phyloP scores from a whole-genome alignment of 2,113 vertebrate species.

The Prionailurus viverrinus region DNA sequence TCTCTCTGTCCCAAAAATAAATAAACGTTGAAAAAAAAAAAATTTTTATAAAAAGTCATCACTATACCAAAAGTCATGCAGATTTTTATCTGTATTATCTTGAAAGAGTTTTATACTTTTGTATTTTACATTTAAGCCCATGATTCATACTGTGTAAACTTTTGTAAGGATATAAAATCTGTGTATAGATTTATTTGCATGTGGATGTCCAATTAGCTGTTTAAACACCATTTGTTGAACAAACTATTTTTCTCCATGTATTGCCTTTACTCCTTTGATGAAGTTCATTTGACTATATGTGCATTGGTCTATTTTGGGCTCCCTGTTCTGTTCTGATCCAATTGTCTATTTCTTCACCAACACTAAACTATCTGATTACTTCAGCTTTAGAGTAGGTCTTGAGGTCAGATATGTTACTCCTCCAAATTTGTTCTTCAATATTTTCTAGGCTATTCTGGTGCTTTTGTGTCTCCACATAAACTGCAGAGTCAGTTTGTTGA shows the following conservation, averaged over 20 bases:
- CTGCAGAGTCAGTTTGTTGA: neutral
- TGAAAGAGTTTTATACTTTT: neutral
- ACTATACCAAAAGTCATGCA: neutral
- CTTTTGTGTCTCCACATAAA: neutral
- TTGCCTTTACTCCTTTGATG: neutral
- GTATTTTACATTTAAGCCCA: neutral
- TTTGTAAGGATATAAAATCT: neutral
- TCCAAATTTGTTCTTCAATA: neutral
- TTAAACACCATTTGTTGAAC: neutral
- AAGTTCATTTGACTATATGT: neutral
- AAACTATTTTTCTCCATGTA: neutral
- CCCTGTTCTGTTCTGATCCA: neutral
- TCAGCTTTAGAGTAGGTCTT: neutral
- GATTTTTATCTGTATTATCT: neutral
- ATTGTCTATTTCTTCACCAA: neutral
- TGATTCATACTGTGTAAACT: neutral
- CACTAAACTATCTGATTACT: neutral
- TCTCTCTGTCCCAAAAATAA: too few relatives aligned
- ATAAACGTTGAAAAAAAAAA: too few relatives aligned
- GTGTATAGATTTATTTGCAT: neutral
- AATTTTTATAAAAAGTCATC: neutral
- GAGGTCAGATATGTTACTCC: neutral
- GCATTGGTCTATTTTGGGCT: neutral
- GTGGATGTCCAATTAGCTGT: neutral
- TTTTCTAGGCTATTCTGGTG: neutral